Evolutionary conservation across 1,140 invertebrate genomes (phyloP).

Genomic region (Drosophila triauraria): DNA sequence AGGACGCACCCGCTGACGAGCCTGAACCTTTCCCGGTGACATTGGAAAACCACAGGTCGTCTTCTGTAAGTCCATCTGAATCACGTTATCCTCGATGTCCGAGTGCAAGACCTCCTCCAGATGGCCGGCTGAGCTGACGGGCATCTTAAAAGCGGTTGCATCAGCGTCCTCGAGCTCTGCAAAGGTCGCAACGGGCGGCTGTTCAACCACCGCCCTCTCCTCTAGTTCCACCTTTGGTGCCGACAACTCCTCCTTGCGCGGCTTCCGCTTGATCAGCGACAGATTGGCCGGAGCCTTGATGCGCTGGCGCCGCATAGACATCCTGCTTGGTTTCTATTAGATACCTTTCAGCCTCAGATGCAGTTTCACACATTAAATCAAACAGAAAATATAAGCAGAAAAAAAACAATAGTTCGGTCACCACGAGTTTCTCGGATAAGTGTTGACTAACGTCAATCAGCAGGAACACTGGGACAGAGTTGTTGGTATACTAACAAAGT

Average conservation of each 20-base stretch:
- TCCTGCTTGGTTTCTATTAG: slow-evolving; percentile 37
- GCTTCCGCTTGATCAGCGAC: slow-evolving; percentile 70
- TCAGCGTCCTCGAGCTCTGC: slow-evolving; percentile 37
- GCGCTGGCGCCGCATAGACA: slow-evolving; percentile 85
- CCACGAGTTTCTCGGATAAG: slow-evolving; percentile 42
- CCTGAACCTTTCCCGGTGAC: slow-evolving; percentile 71
- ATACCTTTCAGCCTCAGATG: slow-evolving; percentile 7
- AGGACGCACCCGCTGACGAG: slow-evolving; percentile 62
- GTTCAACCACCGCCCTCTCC: slow-evolving; percentile 14
- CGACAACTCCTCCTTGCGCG: slow-evolving; percentile 57
- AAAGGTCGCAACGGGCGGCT: slow-evolving; percentile 14
- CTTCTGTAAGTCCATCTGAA: slow-evolving; percentile 78
- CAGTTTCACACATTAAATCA: slow-evolving; percentile 61
- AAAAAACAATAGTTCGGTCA: slow-evolving; percentile 28
- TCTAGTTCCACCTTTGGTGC: slow-evolving; percentile 14
- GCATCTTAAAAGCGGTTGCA: slow-evolving; percentile 71
- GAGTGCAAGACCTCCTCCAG: slow-evolving; percentile 70
- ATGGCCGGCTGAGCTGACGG: slow-evolving; percentile 43
- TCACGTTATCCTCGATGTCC: slow-evolving; percentile 78
- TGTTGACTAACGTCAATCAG: slow-evolving; percentile 26
- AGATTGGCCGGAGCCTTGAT: slow-evolving; percentile 86
- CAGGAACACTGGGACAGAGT: slow-evolving; percentile 10
- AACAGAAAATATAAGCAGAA: slow-evolving; percentile 15
- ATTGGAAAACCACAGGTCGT: slow-evolving; percentile 60
- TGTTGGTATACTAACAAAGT: no score